Conservation (phyloP, 1,140 invertebrate species). For the Cyclina sinensis region DNA sequence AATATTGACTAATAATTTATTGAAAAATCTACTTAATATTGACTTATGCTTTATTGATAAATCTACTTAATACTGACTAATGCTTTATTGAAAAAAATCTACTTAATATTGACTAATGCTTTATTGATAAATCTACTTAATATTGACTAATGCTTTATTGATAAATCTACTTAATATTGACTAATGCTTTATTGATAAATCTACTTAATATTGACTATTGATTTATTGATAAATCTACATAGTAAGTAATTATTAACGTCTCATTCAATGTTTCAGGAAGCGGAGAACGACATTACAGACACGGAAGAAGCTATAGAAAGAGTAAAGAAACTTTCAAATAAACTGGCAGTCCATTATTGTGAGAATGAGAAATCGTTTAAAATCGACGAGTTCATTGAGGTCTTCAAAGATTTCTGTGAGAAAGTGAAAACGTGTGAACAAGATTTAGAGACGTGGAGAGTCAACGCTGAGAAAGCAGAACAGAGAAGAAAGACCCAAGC, state of each 20-base stretch:
- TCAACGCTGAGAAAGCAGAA: slow-evolving; percentile 42
- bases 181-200: too few species aligned
- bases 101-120: too few species aligned
- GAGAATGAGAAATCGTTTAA: slow-evolving; percentile 85
- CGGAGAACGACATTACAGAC: slow-evolving; percentile 90
- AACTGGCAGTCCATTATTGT: slow-evolving; percentile 84
- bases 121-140: too few species aligned
- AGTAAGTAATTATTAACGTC: background rate
- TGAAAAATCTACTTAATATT: too few species aligned
- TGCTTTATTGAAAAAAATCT: too few species aligned
- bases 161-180: too few species aligned
- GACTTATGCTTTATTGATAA: too few species aligned
- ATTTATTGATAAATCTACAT: too few species aligned
- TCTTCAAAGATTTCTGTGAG: slow-evolving; percentile 84
- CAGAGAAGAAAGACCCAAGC: slow-evolving; percentile 10
- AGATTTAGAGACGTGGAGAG: slow-evolving; percentile 68
- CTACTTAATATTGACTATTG: too few species aligned
- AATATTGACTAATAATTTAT: too few species aligned
- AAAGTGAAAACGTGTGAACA: slow-evolving; percentile 83
- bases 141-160: too few species aligned
- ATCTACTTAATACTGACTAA: too few species aligned
- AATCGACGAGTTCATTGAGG: slow-evolving; percentile 84
- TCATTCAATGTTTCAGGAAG: background rate
- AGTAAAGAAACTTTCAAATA: slow-evolving; percentile 89
- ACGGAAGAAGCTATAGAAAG: slow-evolving; percentile 94